These are phyloP conservation scores for Dromas ardeola DNA, from an alignment of 2,113 vertebrate species.

Conservation along the genomic window DNA sequence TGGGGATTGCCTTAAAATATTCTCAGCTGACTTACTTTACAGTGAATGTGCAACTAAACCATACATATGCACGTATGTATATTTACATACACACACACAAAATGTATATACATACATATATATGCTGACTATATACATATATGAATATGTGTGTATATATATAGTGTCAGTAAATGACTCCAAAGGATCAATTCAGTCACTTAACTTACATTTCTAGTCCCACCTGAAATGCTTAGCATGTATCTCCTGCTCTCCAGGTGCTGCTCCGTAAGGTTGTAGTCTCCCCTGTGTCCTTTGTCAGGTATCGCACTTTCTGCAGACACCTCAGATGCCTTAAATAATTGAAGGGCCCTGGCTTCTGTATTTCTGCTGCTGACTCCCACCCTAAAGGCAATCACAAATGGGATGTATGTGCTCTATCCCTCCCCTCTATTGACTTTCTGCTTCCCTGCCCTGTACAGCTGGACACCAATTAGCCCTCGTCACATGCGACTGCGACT, in stretches of 20 bases:
- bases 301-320: background rate
- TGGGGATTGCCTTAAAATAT: background rate
- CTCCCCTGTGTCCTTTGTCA: background rate
- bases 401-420: background rate
- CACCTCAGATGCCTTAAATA: background rate
- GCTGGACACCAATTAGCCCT: background rate
- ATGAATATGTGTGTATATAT: background rate
- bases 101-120: background rate
- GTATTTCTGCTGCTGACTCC: background rate
- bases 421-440: background rate
- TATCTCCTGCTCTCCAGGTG: background rate
- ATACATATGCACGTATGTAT: background rate
- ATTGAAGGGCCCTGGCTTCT: background rate
- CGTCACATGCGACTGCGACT: fast-evolving
- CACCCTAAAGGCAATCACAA: background rate
- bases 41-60: background rate
- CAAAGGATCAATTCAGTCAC: background rate
- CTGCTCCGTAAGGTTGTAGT: background rate
- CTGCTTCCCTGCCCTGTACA: background rate
- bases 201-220: background rate
- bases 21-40: background rate
- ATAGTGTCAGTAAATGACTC: background rate
- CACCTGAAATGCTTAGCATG: background rate
- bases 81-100: no score
- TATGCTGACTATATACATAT: background rate